phyloP scores from a whole-genome alignment of 2,113 vertebrate genomes.

The Progne subis region DNA sequence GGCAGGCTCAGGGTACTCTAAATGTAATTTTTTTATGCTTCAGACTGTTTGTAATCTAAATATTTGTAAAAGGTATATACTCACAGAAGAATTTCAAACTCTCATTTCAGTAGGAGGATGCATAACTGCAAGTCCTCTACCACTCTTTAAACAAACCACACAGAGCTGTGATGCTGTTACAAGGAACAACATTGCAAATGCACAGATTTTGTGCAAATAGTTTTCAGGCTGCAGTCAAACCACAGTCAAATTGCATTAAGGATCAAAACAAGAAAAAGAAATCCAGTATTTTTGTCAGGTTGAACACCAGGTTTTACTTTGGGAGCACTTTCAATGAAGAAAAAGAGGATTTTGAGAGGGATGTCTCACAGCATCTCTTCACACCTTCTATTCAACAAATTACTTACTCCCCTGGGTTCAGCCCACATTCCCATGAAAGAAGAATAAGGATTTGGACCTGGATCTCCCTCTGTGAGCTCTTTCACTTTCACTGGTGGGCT shows the following conservation, averaged over 20 bases:
- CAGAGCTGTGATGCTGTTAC: background rate
- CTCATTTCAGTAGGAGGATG: background rate
- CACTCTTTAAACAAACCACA: background rate
- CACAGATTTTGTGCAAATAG: background rate
- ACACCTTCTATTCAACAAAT: background rate
- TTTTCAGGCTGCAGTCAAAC: slow-evolving; percentile 23
- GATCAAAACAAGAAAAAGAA: slow-evolving; percentile 32
- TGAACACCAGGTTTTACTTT: background rate
- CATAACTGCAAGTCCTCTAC: background rate
- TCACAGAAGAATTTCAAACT: background rate
- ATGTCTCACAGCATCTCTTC: background rate
- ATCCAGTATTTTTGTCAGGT: background rate
- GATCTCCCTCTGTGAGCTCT: background rate
- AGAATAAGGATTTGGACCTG: background rate
- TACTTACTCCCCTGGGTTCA: background rate
- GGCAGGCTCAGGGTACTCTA: background rate
- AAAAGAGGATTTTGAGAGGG: background rate
- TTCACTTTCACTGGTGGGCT: background rate
- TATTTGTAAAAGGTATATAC: slow-evolving; percentile 20
- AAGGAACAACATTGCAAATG: background rate
- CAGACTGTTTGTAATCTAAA: background rate
- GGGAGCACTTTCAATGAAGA: background rate
- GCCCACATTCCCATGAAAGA: background rate
- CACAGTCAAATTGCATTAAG: slow-evolving; percentile 19
- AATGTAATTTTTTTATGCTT: background rate